Percentiles rank a stretch among this genome's conserved stretches.
phyloP scores from a whole-genome alignment of 2,797 vertebrate genomes.

The Setipinna tenuifilis region DNA sequence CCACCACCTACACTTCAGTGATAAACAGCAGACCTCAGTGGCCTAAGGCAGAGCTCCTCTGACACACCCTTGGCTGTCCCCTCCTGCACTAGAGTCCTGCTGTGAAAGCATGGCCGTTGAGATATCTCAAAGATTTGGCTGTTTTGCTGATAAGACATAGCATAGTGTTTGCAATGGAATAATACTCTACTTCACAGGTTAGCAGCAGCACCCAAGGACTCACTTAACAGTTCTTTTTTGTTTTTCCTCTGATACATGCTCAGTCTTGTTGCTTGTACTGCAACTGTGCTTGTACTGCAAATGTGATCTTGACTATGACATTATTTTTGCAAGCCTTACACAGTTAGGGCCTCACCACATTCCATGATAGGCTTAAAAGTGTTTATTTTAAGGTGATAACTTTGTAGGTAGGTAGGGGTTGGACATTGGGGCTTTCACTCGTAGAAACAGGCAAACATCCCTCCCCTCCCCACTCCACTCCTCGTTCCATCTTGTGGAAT shows the following conservation, averaged over 20 bases:
- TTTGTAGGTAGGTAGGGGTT: background rate
- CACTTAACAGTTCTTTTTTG: background rate
- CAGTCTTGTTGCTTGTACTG: background rate
- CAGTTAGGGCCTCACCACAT: background rate
- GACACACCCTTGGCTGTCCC: background rate
- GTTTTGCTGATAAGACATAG: background rate
- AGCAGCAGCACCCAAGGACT: background rate
- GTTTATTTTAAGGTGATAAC: background rate
- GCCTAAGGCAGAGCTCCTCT: background rate
- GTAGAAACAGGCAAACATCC: background rate
- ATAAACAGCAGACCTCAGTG: background rate
- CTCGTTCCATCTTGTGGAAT: background rate
- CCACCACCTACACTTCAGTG: background rate
- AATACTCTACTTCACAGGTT: background rate
- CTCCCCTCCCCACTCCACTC: background rate
- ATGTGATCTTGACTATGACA: too few relatives aligned
- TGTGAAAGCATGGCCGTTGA: background rate
- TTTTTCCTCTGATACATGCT: background rate
- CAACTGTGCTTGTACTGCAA: background rate
- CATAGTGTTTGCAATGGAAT: background rate
- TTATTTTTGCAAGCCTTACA: background rate
- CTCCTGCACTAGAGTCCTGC: background rate
- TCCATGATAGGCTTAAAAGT: background rate
- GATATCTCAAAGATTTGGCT: background rate
- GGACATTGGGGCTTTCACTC: background rate